These are phyloP conservation scores for Odontesthes bonariensis DNA, from an alignment of 2,113 vertebrate genomes.

Conservation along the genomic window DNA sequence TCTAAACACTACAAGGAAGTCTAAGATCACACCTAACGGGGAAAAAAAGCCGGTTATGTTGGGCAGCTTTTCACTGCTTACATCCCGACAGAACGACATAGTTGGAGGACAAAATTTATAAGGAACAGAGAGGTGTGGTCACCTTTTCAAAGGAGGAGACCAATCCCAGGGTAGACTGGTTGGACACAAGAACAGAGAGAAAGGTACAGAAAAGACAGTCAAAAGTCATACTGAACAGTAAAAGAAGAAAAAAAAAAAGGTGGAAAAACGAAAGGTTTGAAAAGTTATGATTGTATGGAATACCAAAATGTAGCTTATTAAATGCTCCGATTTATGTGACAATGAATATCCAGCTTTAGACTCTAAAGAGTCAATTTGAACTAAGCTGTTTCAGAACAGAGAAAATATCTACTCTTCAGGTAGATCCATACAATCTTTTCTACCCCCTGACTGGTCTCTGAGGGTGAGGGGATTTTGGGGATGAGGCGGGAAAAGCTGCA, in stretches of 20 bases:
- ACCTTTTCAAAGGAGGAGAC: slow-evolving; percentile 88
- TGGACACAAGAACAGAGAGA: slow-evolving; percentile 54
- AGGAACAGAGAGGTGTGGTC: slow-evolving; percentile 75
- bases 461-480: slow-evolving; percentile 45
- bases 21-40: slow-evolving; percentile 26
- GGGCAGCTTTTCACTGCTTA: neutral
- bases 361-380: slow-evolving; percentile 26
- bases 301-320: slow-evolving; percentile 35
- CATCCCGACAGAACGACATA: neutral
- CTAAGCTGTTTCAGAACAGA: slow-evolving; percentile 15
- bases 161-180: slow-evolving; percentile 90
- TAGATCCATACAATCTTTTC: slow-evolving; percentile 73
- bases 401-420: slow-evolving; percentile 36
- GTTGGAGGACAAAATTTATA: neutral
- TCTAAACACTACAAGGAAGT: neutral
- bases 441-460: slow-evolving; percentile 14
- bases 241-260: slow-evolving; percentile 20
- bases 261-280: slow-evolving; percentile 9
- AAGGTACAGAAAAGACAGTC: slow-evolving; percentile 75
- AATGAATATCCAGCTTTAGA: slow-evolving; percentile 17
- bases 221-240: slow-evolving; percentile 60
- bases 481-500: slow-evolving; percentile 64
- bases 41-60: slow-evolving; percentile 1
- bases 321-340: slow-evolving; percentile 5
- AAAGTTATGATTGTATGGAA: slow-evolving; percentile 65